A percentile compares a stretch with the other conserved stretches of the same genome.
Conservation (phyloP, 2,113 vertebrate species). For the Hypomesus transpacificus region DNA sequence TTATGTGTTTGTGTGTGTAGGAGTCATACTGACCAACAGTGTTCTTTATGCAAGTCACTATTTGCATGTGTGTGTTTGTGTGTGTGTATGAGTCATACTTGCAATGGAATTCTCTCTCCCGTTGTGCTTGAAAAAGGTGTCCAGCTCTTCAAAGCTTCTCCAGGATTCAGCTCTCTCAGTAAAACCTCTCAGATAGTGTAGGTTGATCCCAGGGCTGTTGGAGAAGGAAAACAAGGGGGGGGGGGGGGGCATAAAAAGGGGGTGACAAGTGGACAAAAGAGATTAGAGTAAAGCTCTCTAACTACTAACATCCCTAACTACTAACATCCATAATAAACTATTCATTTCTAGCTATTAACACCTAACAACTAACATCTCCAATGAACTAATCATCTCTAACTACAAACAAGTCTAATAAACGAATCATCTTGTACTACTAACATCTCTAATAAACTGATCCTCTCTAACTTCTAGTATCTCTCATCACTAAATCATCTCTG, state of each 20-base stretch:
- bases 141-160: slow-evolving; percentile 55
- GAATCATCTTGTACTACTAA: too few species aligned
- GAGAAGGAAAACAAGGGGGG: not conserved
- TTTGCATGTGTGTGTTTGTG: not conserved
- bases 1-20: not conserved
- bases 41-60: not conserved
- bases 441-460: not conserved
- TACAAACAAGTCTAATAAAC: too few species aligned
- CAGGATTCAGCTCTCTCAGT: slow-evolving; percentile 39
- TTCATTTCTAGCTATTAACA: too few species aligned
- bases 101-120: slow-evolving; percentile 44
- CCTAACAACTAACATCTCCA: too few species aligned
- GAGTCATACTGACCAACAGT: not conserved
- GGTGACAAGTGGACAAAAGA: not conserved
- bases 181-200: slow-evolving; percentile 63
- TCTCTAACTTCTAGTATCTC: not conserved
- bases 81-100: slow-evolving; percentile 42
- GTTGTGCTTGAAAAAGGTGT: slow-evolving; percentile 45
- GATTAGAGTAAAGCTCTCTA: not conserved
- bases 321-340: too few species aligned
- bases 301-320: not conserved
- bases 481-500: not conserved
- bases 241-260: not conserved
- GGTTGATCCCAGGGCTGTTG: slow-evolving; percentile 37
- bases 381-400: too few species aligned